Conservation (phyloP, 2,113 vertebrate genomes). For the Pavo muticus region DNA sequence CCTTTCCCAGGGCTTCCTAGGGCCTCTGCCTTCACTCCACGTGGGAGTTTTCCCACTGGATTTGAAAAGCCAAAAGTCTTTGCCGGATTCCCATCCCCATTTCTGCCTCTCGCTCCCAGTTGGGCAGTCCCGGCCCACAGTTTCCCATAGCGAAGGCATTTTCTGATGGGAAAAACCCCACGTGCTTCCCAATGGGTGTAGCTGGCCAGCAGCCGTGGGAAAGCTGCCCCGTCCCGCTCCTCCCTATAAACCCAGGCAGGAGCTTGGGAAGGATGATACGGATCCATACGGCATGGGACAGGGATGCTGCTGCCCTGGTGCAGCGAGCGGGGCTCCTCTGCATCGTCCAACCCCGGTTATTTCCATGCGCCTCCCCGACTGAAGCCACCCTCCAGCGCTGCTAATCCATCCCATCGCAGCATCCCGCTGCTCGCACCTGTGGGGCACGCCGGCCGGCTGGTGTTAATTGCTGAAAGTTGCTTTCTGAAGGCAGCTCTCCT, state of each 20-base stretch:
- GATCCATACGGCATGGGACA: not conserved
- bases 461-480: not conserved
- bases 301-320: not conserved
- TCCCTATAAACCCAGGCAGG: not conserved
- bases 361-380: not conserved
- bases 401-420: not conserved
- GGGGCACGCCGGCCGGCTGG: too few species aligned
- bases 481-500: not conserved
- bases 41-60: not conserved
- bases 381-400: not conserved
- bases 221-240: not conserved
- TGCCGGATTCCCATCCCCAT: not conserved
- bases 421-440: not conserved
- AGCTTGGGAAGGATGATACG: not conserved
- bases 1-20: not conserved
- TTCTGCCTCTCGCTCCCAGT: not conserved
- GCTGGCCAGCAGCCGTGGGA: conserved; percentile 37
- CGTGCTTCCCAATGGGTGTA: not conserved
- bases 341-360: fast-evolving
- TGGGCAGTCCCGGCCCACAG: not conserved
- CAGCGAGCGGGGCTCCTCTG: not conserved
- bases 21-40: not conserved
- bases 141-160: not conserved
- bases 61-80: not conserved
- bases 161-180: conserved; percentile 9